These are phyloP conservation scores for Nettapus auritus DNA, from an alignment of 2,113 vertebrate species.

Conservation along the genomic window DNA sequence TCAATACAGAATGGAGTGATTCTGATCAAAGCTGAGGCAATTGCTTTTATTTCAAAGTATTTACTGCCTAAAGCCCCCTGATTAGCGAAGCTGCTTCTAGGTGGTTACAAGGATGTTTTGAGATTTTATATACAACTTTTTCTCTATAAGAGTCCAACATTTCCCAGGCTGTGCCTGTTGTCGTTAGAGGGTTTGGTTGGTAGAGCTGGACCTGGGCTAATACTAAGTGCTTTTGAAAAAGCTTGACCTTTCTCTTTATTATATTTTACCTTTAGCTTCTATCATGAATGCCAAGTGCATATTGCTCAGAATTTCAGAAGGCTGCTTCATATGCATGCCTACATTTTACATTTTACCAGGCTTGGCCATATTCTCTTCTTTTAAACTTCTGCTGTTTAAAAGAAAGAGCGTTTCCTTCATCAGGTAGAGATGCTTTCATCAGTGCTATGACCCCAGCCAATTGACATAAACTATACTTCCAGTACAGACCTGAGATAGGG, in stretches of 20 bases:
- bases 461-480: not conserved
- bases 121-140: not conserved
- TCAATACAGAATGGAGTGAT: not conserved
- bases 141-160: not conserved
- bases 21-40: not conserved
- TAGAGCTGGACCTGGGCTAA: not conserved
- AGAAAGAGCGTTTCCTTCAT: not conserved
- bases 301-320: not conserved
- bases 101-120: not conserved
- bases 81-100: not conserved
- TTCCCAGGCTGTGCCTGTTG: not conserved
- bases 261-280: not conserved
- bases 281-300: not conserved
- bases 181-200: not conserved
- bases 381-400: not conserved
- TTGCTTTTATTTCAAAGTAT: not conserved
- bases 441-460: not conserved
- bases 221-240: not conserved
- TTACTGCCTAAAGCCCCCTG: not conserved
- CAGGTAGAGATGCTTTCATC: not conserved
- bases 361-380: not conserved
- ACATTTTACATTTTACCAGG: not conserved
- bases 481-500: not conserved
- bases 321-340: not conserved
- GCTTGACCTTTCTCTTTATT: not conserved